Evolutionary conservation across 2,113 vertebrate species (phyloP), one percentile per base, ranked within the genome.

Genomic region (Ictalurus punctatus): DNA sequence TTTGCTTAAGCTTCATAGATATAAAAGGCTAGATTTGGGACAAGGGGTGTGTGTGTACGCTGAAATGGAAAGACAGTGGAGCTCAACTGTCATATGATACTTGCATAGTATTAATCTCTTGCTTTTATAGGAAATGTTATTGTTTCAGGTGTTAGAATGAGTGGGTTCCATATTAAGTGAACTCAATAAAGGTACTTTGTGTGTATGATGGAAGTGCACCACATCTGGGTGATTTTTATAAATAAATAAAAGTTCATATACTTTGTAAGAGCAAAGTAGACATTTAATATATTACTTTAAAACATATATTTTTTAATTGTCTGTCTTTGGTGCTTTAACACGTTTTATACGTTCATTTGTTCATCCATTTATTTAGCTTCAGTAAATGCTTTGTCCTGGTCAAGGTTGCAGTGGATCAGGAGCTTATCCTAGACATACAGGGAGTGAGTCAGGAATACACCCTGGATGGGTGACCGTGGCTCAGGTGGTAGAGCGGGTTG

Each of bases 21-120:
- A 86, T 83, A 87, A 89, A 90, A 88, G 87, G 79, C 73, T 67
- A 30, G 82, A 61, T 30, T 83, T 83, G 21, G 56, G 34, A 30
- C 65, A 85, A 85, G 0, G 21, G 59, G 88, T 87, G 87, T 88
- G 89, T 52, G 83, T 86, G 65, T 40, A 58, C 5, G 56, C 23
- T 86, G 13, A 23, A 93, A 88, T 93, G 86, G 84, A 93, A 93
- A 92, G 93, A 92, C 90, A 73, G 73, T 79, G 84, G 25, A 78
- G 34, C 79, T 90, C 84, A 78, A 19, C 85, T 85, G 59, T 86
- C 69, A 71, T 61, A 48, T 91, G 30, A 69, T 83, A 54, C 78
- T 40, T 84, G 86, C 30, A n/a, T 8, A 85, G 5, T 79, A 69
- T 61, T 83, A 30, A 81, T 34, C n/a, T 85, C 27, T 25, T 30